Percentiles rank a stretch among this genome's conserved stretches.
These are phyloP conservation scores for Onychomys leucogaster DNA, from an alignment of 2,797 vertebrate species.

Conservation along the genomic window DNA sequence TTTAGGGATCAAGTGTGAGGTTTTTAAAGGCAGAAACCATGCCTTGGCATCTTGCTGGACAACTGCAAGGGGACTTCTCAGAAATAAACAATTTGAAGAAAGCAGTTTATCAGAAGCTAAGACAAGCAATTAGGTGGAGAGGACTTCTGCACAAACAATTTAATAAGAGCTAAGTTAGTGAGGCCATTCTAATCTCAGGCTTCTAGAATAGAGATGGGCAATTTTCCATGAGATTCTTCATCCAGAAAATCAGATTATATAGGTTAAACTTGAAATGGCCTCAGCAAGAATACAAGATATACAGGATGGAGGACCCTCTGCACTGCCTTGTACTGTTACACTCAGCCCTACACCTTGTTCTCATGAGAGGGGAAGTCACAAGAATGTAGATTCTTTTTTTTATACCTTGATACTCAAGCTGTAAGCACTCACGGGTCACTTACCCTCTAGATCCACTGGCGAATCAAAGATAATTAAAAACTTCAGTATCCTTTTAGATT, in stretches of 20 bases:
- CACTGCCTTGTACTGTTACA: background rate
- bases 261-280: background rate
- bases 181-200: background rate
- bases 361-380: accelerated
- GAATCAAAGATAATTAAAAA: background rate
- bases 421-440: background rate
- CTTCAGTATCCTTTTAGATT: background rate
- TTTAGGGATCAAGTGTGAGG: background rate
- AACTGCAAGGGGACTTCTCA: background rate
- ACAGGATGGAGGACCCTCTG: background rate
- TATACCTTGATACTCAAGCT: accelerated
- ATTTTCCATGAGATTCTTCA: background rate
- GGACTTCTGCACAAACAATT: background rate
- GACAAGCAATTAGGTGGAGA: background rate
- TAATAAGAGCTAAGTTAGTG: background rate
- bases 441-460: background rate
- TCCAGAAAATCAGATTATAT: background rate
- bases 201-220: background rate
- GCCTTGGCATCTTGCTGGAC: background rate
- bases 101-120: background rate
- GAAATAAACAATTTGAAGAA: background rate
- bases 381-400: background rate
- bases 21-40: background rate
- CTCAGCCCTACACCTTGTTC: background rate
- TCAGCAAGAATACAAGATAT: background rate